Conservation (phyloP, 1,140 invertebrate genomes). For the Sesamia nonagrioides region DNA sequence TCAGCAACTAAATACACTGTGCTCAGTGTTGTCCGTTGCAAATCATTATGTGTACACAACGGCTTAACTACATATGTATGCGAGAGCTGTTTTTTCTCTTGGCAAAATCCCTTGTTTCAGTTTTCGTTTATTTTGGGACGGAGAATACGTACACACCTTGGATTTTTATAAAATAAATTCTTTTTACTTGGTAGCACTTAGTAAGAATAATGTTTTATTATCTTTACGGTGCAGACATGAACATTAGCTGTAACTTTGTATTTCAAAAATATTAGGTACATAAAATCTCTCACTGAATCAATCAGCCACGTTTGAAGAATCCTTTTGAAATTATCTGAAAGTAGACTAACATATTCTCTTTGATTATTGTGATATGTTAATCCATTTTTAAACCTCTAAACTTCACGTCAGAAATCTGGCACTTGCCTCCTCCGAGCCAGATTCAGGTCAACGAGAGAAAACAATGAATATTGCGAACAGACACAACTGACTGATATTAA, state of each 20-base stretch:
- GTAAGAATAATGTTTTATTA: constrained; percentile 38
- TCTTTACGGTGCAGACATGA: not conserved
- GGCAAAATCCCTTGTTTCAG: constrained; percentile 73
- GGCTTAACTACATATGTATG: constrained; percentile 58
- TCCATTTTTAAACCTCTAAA: constrained; percentile 60
- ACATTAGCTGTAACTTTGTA: not conserved
- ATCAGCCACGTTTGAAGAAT: not conserved
- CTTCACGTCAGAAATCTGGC: constrained; percentile 62
- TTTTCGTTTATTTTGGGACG: constrained; percentile 69
- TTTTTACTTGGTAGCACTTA: constrained; percentile 43
- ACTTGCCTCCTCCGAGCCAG: constrained; percentile 58
- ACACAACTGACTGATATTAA: constrained; percentile 23
- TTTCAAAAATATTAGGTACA: not conserved
- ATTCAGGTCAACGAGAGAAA: constrained; percentile 71
- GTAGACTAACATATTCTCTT: constrained; percentile 22
- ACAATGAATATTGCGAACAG: constrained; percentile 56
- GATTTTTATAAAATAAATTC: constrained; percentile 36
- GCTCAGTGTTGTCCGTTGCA: constrained; percentile 52
- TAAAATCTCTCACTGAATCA: not conserved
- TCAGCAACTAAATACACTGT: constrained; percentile 60
- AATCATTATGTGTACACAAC: constrained; percentile 53
- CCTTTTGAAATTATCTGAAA: constrained; percentile 6
- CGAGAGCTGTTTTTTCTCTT: constrained; percentile 71
- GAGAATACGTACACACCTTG: constrained; percentile 48
- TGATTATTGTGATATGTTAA: constrained; percentile 40